Base-by-base conservation (phyloP, 2,113 vertebrate species). In the Scatophagus argus region DNA sequence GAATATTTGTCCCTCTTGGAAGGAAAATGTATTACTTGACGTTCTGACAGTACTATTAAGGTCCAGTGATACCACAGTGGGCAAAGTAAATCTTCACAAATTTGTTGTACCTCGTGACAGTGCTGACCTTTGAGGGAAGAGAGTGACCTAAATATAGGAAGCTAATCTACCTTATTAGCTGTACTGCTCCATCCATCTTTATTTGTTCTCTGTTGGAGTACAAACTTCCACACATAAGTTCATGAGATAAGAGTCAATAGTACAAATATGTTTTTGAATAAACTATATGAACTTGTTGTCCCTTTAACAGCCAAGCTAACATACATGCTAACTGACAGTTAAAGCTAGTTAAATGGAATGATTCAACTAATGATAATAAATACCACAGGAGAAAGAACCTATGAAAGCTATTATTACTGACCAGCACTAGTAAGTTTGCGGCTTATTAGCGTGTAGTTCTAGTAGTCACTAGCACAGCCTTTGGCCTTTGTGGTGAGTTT, bases 1-100 rank as follows among this genome's bases (percentile, higher is more conserved):
- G 54, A 64, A 72, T 71, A 72, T 86, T 74, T 79, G 55, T 38
- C 29, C 16, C 44, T 60, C 38, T 39, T 54, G 34, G 49, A 63
- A 21, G 34, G 65, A 39, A 70, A 77, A 65, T 65, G 51, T 56
- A 71, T 60, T 47, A 60, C 46, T 52, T 51, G 39, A 73, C n/a
- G n/a, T n/a, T n/a, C n/a, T n/a, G n/a, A n/a, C n/a, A n/a, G n/a
- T n/a, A n/a, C n/a, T n/a, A n/a, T n/a, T n/a, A n/a, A n/a, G n/a
- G n/a, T n/a, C n/a, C n/a, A n/a, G n/a, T n/a, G n/a, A n/a, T n/a
- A n/a, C n/a, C n/a, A n/a, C 19, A 64, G 10, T 31, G 12, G 31
- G 19, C 7, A 21, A 34, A 47, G 12, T 46, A 49, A 12, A 43
- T 44, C 16, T 63, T 5, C n/a, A 1, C 60, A 29, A 29, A 2